Evolutionary conservation across 2,113 vertebrate species (phyloP), one percentile per base, ranked within the genome.

Genomic region (Rhodinocichla rosea): DNA sequence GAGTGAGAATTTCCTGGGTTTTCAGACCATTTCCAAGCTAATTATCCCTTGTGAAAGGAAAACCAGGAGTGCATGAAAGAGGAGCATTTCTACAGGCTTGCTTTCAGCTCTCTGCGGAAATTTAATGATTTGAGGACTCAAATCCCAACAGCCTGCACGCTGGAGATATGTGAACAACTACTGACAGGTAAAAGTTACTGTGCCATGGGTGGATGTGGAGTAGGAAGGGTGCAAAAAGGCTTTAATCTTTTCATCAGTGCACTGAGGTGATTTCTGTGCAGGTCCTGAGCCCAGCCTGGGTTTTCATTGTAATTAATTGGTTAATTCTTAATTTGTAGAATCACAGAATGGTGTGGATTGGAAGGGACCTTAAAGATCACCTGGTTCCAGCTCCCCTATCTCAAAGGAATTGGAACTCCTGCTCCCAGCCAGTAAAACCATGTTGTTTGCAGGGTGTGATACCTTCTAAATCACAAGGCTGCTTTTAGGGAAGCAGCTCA

Each of bases 401-500:
- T 6, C 0, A 0, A 17, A 19, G 24, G 19, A 22, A 5, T 16
- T 40, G 22, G 13, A 56, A 52, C 11, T 82, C 5, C 4, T 35
- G 21, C 37, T 65, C 64, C n/a, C 33, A 74, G 39, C 23, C 47
- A 56, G 21, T 67, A 32, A 84, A 95, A 57, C 10, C 35, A 7
- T 32, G 11, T 39, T 7, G 2, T 68, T 75, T 75, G 33, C 6
- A 4, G 39, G 6, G 5, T 55, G 14, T 78, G 69, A 62, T 67
- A 18, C 14, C 22, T 83, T 78, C 68, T 27, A 35, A 55, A 92
- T 68, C 30, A 12, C 35, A 24, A 42, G 16, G 7, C 18, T 87
- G 24, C 37, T 87, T 91, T 67, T 47, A 82, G 74, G 80, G 82
- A 85, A 87, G 35, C 69, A 89, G 50, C 33, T 64, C 33, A 81